Base-by-base conservation (phyloP, 23 tunicate species). In the Botrylloides violaceus region DNA sequence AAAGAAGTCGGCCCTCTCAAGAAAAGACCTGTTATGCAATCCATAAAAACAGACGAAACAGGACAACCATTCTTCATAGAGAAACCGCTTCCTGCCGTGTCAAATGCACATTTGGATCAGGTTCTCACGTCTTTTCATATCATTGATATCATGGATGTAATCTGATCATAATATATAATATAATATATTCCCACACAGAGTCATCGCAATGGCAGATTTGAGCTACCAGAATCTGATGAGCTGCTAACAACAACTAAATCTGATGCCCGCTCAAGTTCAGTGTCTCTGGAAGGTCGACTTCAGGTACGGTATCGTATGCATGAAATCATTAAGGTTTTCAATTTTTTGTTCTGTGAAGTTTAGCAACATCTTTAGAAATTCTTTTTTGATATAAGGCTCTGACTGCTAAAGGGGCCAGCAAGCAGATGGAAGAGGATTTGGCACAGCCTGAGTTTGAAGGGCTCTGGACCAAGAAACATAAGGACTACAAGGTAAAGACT, bases 391-490 rank as follows among this genome's bases (percentile, higher is more conserved):
- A 43, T 43, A 4, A 68, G 74, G 43, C 74, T 36, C 57, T 68
- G 6, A 43, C 58, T 38, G 2, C 23, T 37, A 43, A 26, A 6
- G 28, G 74, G 26, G 37, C 23, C 9, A 43, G 37, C 29, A 36
- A 34, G 19, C 59, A 76, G 4, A 37, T 75, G n/a, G 81, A 68
- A 25, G 88, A 76, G 38, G 56, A 29, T 59, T 63, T 83, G 35
- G 81, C 87, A 9, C 83, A 65, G 32, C 96, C 96, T 20, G 96
- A 88, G 50, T 88, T 88, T 58, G 70, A 81, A 43, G 96, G 96
- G 2, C 27, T 88, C 19, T 88, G 96, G 96, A 81, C 72, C 12
- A 72, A 88, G 58, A 81, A 77, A 57, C 80, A 88, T 49, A 72
- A 72, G 59, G 58, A 37, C 21, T 77, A 84, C 65, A 84, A 84